phyloP scores from a whole-genome alignment of 2,888 invertebrate genomes.

The Congeria kusceri region DNA sequence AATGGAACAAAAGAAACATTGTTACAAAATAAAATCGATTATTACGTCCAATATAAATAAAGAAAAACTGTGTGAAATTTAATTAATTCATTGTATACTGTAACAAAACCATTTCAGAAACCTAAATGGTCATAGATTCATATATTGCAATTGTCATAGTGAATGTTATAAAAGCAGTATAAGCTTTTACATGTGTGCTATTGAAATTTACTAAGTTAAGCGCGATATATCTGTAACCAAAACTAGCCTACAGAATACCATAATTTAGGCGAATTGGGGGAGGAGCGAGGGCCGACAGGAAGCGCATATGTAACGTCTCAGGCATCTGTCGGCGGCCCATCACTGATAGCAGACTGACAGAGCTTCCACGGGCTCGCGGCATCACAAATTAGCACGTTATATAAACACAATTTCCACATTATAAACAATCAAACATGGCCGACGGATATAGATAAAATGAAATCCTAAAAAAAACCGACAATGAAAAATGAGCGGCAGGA shows the following conservation, averaged over 20 bases:
- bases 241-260: no score
- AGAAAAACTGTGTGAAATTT: no score
- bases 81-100: no score
- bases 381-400: slow-evolving; percentile 75
- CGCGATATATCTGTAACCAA: neutral
- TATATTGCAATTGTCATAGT: no score
- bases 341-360: slow-evolving; percentile 54
- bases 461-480: slow-evolving; percentile 36
- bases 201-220: no score
- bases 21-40: no score
- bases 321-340: slow-evolving; percentile 45
- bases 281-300: neutral
- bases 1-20: no score
- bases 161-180: no score
- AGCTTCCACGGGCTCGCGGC: slow-evolving; percentile 30
- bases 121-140: no score
- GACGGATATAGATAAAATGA: slow-evolving; percentile 59
- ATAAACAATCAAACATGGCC: slow-evolving; percentile 70
- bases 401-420: slow-evolving; percentile 70
- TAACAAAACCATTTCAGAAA: no score
- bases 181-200: no score
- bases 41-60: no score
- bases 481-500: slow-evolving; percentile 47
- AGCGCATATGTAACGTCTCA: slow-evolving; percentile 54
- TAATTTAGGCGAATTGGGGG: neutral